Evolutionary conservation across 1,140 invertebrate genomes (phyloP).

Genomic region (Trissolcus basalis): DNA sequence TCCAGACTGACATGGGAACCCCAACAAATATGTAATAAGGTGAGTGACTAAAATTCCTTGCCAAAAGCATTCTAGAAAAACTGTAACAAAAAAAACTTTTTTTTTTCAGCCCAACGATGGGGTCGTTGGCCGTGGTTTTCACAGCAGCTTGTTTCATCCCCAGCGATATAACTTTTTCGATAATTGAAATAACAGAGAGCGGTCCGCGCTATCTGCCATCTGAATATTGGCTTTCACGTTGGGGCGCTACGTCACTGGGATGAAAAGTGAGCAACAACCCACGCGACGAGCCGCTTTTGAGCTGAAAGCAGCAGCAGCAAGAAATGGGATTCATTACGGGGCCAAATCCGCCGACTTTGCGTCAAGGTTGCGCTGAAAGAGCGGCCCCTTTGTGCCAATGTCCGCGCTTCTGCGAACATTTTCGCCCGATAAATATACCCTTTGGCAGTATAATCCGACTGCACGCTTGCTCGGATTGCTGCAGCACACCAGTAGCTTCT

Average conservation of each 20-base stretch:
- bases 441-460: slow-evolving; percentile 76
- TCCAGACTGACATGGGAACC: no score
- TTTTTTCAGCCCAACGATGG: neutral
- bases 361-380: slow-evolving; percentile 73
- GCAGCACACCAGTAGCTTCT: slow-evolving; percentile 63
- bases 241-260: slow-evolving; percentile 11
- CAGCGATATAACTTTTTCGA: slow-evolving; percentile 33
- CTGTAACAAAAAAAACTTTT: no score
- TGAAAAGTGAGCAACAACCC: no score
- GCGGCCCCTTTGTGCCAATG: slow-evolving; percentile 75
- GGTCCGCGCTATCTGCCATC: slow-evolving; percentile 34
- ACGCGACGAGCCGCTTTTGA: no score
- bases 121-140: slow-evolving; percentile 22
- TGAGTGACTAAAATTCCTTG: no score
- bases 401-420: slow-evolving; percentile 76
- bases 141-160: slow-evolving; percentile 23
- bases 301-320: neutral
- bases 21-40: no score
- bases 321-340: slow-evolving; percentile 57
- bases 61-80: no score
- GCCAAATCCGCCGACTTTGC: slow-evolving; percentile 62
- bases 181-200: slow-evolving; percentile 49
- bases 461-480: slow-evolving; percentile 62
- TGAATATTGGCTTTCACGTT: slow-evolving; percentile 38
- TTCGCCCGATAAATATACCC: slow-evolving; percentile 77